phyloP scores from a whole-genome alignment of 1,140 invertebrate species.

The Lethocerus indicus region DNA sequence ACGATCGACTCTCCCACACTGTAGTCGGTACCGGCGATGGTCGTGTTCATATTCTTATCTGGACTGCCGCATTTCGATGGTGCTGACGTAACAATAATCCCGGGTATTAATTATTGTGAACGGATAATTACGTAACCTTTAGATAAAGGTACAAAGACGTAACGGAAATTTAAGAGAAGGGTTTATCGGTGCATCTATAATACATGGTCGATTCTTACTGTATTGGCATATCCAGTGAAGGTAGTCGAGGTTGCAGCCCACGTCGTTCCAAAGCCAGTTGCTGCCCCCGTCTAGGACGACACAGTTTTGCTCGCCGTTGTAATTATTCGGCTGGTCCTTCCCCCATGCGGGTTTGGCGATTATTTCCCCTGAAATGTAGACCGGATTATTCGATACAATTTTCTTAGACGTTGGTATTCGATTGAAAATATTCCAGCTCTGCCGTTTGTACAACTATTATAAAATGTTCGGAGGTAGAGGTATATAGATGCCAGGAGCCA shows the following conservation, averaged over 20 bases:
- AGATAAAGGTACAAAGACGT: too few species aligned
- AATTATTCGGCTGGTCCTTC: constrained; percentile 87
- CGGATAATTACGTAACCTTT: neutral
- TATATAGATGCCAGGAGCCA: too few species aligned
- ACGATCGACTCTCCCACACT: constrained; percentile 47
- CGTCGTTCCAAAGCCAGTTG: constrained; percentile 87
- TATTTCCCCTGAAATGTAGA: constrained; percentile 60
- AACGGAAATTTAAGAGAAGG: too few species aligned
- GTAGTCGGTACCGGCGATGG: constrained; percentile 51
- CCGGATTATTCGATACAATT: too few species aligned
- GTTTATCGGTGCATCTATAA: too few species aligned
- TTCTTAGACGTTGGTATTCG: too few species aligned
- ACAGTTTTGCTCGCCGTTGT: constrained; percentile 89
- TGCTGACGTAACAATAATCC: too few species aligned
- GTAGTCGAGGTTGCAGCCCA: constrained; percentile 83
- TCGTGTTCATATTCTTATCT: constrained; percentile 68
- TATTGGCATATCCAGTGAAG: constrained; percentile 86
- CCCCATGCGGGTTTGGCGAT: constrained; percentile 72
- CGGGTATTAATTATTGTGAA: too few species aligned
- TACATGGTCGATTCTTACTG: constrained; percentile 40
- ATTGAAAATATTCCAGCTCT: too few species aligned
- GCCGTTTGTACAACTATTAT: too few species aligned
- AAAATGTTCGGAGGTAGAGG: too few species aligned
- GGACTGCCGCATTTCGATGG: constrained; percentile 72
- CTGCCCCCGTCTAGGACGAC: constrained; percentile 76